A percentile compares a stretch with the other conserved stretches of the same genome.
These are phyloP conservation scores for Toxonevra muliebris DNA, from an alignment of 2,888 invertebrate genomes.

Conservation along the genomic window DNA sequence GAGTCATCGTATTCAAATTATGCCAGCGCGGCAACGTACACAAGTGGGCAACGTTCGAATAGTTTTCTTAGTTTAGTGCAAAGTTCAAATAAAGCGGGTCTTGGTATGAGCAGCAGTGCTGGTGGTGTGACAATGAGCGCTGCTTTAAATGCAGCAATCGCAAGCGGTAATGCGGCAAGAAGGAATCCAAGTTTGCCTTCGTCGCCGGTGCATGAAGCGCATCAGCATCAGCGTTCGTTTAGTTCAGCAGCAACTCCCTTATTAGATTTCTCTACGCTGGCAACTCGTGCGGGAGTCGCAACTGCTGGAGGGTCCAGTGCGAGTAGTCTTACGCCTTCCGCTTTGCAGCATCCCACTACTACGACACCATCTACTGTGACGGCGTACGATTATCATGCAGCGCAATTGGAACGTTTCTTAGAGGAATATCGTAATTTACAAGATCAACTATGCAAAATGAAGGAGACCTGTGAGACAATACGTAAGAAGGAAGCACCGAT, in stretches of 20 bases:
- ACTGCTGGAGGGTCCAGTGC: slow-evolving; percentile 31
- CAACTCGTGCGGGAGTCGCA: slow-evolving; percentile 51
- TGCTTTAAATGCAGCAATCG: slow-evolving; percentile 24
- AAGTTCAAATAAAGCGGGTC: slow-evolving; percentile 53
- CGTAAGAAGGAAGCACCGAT: slow-evolving; percentile 65
- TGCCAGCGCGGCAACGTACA: slow-evolving; percentile 55
- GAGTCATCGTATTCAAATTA: slow-evolving; percentile 66
- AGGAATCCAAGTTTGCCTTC: slow-evolving; percentile 73
- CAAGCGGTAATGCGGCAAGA: slow-evolving; percentile 45
- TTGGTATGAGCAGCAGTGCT: slow-evolving; percentile 1
- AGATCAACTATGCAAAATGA: slow-evolving; percentile 82
- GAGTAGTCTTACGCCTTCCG: slow-evolving; percentile 34
- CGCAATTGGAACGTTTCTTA: slow-evolving; percentile 80
- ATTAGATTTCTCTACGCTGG: slow-evolving; percentile 57
- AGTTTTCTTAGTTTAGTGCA: slow-evolving; percentile 76
- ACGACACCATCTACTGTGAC: slow-evolving; percentile 48
- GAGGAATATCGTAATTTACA: slow-evolving; percentile 82
- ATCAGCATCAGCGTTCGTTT: slow-evolving; percentile 60
- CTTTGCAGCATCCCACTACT: slow-evolving; percentile 29
- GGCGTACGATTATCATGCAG: slow-evolving; percentile 80
- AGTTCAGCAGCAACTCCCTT: slow-evolving; percentile 63
- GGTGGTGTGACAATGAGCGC: slow-evolving; percentile 26
- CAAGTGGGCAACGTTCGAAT: slow-evolving; percentile 68
- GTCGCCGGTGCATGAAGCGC: slow-evolving; percentile 69
- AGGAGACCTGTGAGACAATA: slow-evolving; percentile 78